Base-by-base conservation (phyloP, 2,888 invertebrate species). In the Ennomos quercinarius region DNA sequence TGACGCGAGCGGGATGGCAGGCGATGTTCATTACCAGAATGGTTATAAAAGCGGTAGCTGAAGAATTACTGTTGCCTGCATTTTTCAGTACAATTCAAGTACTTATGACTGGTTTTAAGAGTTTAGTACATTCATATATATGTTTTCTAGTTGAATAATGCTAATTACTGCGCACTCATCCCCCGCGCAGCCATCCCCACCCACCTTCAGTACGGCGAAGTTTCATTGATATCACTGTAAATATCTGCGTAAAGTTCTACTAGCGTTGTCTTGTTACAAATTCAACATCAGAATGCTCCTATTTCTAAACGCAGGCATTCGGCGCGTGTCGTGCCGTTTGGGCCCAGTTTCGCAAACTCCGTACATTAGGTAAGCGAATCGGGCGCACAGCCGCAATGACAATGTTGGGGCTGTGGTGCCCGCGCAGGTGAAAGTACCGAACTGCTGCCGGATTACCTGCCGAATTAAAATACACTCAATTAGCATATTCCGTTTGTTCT, bases 291-390 rank as follows among this genome's bases (percentile, higher is more conserved):
- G 57, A 70, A 72, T 74, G 67, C 69, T 70, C 71, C 64, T 79
- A 83, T 74, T 80, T 74, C 72, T 74, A 73, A 74, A 74, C 67
- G 63, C 64, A 70, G 67, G 63, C 72, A 77, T 77, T 82, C 64
- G 72, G 73, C 79, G 74, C 77, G 74, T 80, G 81, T 78, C 76
- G 74, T 73, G 73, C 70, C 67, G 73, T 79, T 80, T 77, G 73
- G 74, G 74, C 74, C 73, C 68, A 78, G 80, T 89, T 89, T 89
- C 87, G 86, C 86, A 89, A 89, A 84, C 81, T 71, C 61, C 63
- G 77, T 80, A 78, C 80, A 81, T 87, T 89, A 88, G 86, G 87
- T 85, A 89, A 89, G 84, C 83, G 83, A 79, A 84, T 85, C 80
- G 79, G 81, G 80, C 81, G 77, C 78, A 75, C 77, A 78, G 75